phyloP scores from a whole-genome alignment of 2,888 invertebrate genomes.

The Rhogogaster chlorosoma region DNA sequence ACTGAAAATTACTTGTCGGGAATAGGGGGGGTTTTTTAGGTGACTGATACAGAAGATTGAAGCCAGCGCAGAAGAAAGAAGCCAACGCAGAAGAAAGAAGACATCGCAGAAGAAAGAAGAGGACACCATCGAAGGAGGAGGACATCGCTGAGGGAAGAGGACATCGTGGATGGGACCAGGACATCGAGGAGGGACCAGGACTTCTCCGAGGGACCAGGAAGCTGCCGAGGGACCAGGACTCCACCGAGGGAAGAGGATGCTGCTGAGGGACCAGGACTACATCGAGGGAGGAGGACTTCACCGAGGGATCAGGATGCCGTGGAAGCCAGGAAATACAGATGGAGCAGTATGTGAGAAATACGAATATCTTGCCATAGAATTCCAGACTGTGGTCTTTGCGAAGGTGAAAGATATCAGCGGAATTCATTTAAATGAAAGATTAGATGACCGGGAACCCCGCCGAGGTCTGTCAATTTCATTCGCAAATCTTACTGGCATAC shows the following conservation, averaged over 20 bases:
- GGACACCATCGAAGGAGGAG: constrained; percentile 20
- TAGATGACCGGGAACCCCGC: neutral
- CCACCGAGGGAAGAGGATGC: neutral
- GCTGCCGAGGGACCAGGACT: neutral
- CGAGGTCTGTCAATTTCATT: neutral
- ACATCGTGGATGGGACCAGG: constrained; percentile 53
- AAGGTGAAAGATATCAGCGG: neutral
- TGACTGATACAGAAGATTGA: constrained; percentile 40
- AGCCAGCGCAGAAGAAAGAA: constrained; percentile 50
- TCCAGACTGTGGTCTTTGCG: neutral
- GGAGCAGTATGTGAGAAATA: neutral
- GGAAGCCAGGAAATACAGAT: neutral
- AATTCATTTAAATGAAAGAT: neutral
- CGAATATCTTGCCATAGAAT: neutral
- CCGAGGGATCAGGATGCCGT: neutral
- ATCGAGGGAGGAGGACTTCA: neutral
- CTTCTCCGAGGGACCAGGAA: constrained; percentile 49
- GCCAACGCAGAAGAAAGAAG: constrained; percentile 49
- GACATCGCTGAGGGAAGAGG: constrained; percentile 43
- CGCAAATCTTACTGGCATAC: neutral
- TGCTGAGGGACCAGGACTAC: neutral
- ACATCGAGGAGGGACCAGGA: constrained; percentile 26
- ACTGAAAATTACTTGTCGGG: constrained; percentile 36
- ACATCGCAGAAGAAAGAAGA: constrained; percentile 31
- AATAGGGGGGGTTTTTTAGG: constrained; percentile 45